Evolutionary conservation across 2,888 invertebrate genomes (phyloP), one percentile per base, ranked within the genome.

Genomic region (Amphipoea oculea): DNA sequence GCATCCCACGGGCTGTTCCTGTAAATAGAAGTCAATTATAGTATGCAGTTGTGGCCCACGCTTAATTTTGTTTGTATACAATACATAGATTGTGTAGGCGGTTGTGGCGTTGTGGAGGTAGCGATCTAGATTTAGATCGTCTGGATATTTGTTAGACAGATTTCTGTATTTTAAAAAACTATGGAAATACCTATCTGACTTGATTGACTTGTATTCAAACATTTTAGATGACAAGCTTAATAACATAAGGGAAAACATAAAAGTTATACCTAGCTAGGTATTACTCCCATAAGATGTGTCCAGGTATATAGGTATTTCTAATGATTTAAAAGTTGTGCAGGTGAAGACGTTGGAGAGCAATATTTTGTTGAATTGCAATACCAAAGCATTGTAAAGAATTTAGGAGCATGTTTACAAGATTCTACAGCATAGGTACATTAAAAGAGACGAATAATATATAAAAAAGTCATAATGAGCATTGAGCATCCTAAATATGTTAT

Each of bases 1-100:
- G 78, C 96, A 96, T 3, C 97, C 96, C 0, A 95, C 95, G n/a
- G 96, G 96, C 73, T 95, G 94, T 20, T 95, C 95, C 96, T 97
- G 92, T 2, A 90, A 92, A 68, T 54, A 68, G 83, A 75, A 17
- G 20, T 4, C 70, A 17, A 54, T 42, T 73, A 70, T 57, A n/a
- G 42, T 45, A 36, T 40, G 40, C 23, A 66, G 48, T 42, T 14
- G 23, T 57, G 57, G n/a, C 79, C 82, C 57, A 79, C 82, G 82
- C 75, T 79, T 42, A 29, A 66, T 54, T 17, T 17, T 74, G 75
- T 79, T 79, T 79, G 79, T 79, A 66, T 48, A 82, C 82, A 81
- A 36, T 29, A 40, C 40, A 40, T 40, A 2, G 23, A 3, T 9
- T 60, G 23, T 68, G 5, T 17, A 9, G 48, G 29, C 9, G 4